Evolutionary conservation across 2,113 vertebrate genomes (phyloP).

Genomic region (Catharus bicknelli): DNA sequence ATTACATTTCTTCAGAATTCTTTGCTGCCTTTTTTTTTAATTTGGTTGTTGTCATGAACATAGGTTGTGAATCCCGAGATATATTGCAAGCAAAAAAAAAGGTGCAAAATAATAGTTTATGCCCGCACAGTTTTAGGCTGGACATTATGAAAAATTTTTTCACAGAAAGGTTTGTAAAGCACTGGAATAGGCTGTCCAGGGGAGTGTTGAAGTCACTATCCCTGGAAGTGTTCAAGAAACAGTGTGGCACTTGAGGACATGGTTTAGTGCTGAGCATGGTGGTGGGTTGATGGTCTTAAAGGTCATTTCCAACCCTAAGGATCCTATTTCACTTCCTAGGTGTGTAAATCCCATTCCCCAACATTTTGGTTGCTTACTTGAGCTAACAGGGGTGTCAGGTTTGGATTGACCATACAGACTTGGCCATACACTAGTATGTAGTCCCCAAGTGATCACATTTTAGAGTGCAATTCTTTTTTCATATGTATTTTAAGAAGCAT

Average conservation of each 20-base stretch:
- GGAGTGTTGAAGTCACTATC: background rate
- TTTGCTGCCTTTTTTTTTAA: background rate
- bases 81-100: background rate
- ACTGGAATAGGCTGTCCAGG: background rate
- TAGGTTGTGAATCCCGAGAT: background rate
- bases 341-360: background rate
- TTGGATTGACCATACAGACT: background rate
- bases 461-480: background rate
- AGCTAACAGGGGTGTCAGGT: background rate
- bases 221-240: background rate
- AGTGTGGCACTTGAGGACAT: background rate
- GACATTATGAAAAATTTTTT: background rate
- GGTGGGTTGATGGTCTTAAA: background rate
- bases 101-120: background rate
- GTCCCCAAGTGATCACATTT: background rate
- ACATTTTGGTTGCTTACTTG: background rate
- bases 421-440: background rate
- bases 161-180: background rate
- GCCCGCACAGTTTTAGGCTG: background rate
- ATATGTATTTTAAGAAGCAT: background rate
- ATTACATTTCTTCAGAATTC: constrained; percentile 49
- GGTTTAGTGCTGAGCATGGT: background rate
- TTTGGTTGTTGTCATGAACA: background rate
- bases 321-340: background rate
- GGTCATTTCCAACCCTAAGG: background rate